Evolutionary conservation across 2,888 invertebrate species (phyloP).

Genomic region (Drepana falcataria): DNA sequence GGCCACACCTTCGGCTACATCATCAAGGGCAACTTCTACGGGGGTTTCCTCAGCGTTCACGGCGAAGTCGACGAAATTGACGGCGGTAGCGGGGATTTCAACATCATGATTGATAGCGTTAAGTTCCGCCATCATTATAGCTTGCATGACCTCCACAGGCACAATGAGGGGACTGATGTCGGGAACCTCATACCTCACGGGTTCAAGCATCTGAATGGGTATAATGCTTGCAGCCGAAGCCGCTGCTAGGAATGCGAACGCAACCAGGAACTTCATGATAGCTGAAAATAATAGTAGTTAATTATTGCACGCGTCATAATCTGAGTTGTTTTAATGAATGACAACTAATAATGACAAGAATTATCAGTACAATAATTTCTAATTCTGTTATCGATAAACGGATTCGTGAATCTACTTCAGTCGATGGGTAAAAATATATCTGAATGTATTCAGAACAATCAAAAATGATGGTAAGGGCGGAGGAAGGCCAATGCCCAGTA

Average conservation of each 20-base stretch:
- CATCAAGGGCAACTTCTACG: slow-evolving; percentile 3
- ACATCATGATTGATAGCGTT: slow-evolving; percentile 3
- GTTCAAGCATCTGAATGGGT: slow-evolving; percentile 9
- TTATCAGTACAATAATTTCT: no score
- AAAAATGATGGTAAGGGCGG: slow-evolving; percentile 3
- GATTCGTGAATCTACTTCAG: no score
- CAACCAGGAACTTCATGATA: slow-evolving; percentile 54
- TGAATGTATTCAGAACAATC: slow-evolving; percentile 26
- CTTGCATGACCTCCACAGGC: slow-evolving; percentile 21
- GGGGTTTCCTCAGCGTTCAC: neutral
- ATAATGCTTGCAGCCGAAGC: slow-evolving; percentile 32
- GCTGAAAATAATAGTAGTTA: neutral
- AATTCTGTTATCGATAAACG: no score
- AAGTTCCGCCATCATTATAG: slow-evolving; percentile 7
- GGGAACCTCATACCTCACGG: slow-evolving; percentile 5
- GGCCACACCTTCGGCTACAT: slow-evolving; percentile 3
- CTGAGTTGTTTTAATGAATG: no score
- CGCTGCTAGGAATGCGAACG: slow-evolving; percentile 43
- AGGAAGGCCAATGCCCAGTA: no score
- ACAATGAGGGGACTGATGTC: slow-evolving; percentile 19
- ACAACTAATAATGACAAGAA: no score
- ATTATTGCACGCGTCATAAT: no score
- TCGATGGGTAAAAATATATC: no score
- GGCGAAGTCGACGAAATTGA: slow-evolving; percentile 12
- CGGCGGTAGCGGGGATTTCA: slow-evolving; percentile 3